phyloP scores from a whole-genome alignment of 2,888 invertebrate species.

The Acleris cristana region DNA sequence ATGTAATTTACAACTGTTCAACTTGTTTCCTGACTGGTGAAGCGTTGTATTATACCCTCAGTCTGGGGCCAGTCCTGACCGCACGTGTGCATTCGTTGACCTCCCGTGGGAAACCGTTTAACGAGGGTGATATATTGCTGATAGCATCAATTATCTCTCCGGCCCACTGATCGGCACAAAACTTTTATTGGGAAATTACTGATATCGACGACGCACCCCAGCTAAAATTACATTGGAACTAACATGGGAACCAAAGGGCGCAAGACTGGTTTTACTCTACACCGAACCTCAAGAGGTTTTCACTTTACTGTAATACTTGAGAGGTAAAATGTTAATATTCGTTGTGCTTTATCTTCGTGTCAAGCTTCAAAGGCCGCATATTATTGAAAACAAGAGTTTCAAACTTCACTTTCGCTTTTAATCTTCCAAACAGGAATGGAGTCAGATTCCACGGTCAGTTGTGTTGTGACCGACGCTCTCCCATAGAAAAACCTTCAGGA shows the following conservation, averaged over 20 bases:
- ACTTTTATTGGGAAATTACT: conserved; percentile 58
- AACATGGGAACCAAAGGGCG: conserved; percentile 51
- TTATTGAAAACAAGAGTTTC: conserved; percentile 59
- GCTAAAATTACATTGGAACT: conserved; percentile 30
- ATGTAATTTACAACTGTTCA: background rate
- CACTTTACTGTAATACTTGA: background rate
- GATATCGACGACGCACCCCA: conserved; percentile 51
- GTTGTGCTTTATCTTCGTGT: conserved; percentile 4
- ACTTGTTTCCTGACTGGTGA: conserved; percentile 14
- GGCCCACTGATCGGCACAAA: conserved; percentile 39
- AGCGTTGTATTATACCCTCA: conserved; percentile 8
- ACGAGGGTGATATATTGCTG: conserved; percentile 70
- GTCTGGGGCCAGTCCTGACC: conserved; percentile 47
- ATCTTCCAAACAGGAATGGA: conserved; percentile 51
- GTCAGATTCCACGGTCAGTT: conserved; percentile 57
- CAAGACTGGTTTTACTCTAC: conserved; percentile 1
- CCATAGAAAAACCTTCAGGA: conserved; percentile 56
- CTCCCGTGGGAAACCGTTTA: conserved; percentile 74
- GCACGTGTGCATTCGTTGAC: conserved; percentile 52
- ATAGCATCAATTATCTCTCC: conserved; percentile 74
- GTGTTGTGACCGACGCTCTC: conserved; percentile 44
- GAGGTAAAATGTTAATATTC: background rate
- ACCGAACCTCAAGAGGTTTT: conserved; percentile 2
- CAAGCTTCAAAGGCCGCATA: background rate
- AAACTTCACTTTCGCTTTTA: conserved; percentile 57